Evolutionary conservation across 1,140 invertebrate species (phyloP), one percentile per base, ranked within the genome.

Genomic region (Diachasmimorpha longicaudata): DNA sequence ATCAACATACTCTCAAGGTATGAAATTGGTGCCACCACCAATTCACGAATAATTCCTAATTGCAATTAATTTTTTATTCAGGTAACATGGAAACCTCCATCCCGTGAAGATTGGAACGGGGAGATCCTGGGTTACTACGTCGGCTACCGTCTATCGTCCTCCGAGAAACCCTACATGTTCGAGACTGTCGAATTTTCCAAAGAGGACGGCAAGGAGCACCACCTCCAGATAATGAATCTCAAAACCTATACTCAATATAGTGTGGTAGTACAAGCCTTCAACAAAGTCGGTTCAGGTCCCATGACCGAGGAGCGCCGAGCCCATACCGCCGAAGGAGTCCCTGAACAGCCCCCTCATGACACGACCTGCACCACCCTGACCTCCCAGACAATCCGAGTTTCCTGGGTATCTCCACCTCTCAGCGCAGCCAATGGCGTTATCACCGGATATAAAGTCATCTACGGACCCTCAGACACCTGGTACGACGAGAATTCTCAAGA

Each of bases 211-310:
- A 96, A 96, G 80, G 96, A 97, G 88, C 95, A 96, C 85, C 94
- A 95, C 82, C 89, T 97, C 74, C 93, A 95, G 83, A 94, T 97
- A 82, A 90, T 91, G 55, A 95, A 96, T 82, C 89, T 96, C 19
- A 95, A 95, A 80, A 97, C 96, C 11, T 98, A 97, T 88, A 98
- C 97, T 0, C 95, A 98, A 86, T 99, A 99, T 87, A 94, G 95
- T 5, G 95, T 98, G 0, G 96, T 98, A 9, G 96, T 98, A 16
- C 96, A 98, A 90, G 96, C 97, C 0, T 98, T 97, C 85, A 99
- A 99, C 87, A 96, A 96, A 87, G 94, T 97, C 81, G 97, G 97
- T 13, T 93, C 95, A 1, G 97, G 97, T 46, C 97, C 97, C 0
- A 93, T 96, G 83, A 96, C 95, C 36, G 93, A 95, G 58, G 96